Base-by-base conservation (phyloP, 2,797 vertebrate genomes). In the Tinamus major region DNA sequence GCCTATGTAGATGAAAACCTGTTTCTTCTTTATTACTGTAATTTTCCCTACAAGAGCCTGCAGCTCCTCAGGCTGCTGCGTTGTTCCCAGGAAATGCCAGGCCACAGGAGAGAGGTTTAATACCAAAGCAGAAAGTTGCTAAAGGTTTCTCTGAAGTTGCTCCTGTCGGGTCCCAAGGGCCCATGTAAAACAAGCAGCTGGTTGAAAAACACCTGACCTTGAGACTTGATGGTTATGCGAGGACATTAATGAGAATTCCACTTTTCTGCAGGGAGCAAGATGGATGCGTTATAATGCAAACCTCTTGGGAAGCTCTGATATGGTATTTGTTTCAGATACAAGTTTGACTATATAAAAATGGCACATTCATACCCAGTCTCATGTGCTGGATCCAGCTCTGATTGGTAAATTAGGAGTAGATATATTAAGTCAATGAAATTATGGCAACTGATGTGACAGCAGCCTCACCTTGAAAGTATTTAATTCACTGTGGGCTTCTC, bases 311-410 rank as follows among this genome's bases (percentile, higher is more conserved):
- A 87, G 64, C 68, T n/a, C 75, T 83, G 90, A 89, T 18, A 33
- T 29, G 63, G 49, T 68, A 46, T 96, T 96, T 95, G 93, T 92
- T 93, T 90, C 95, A 89, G 84, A 76, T 81, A 94, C 82, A 93
- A 96, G 93, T 87, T 81, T 79, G 87, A 27, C 84, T 90, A 33
- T 85, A 64, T 92, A 94, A 94, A 92, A 94, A 72, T 86, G 84
- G 89, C 83, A 90, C 71, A 56, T 86, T 56, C 70, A 62, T 78
- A 21, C 33, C 93, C 44, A 74, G 79, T 61, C 46, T 63, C 37
- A 31, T 5, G 27, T 85, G 68, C 62, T 4, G 20, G 76, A 88
- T 89, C 77, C 79, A 71, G 39, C 61, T 94, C 65, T 89, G 75
- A 69, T 84, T 89, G 89, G 69, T 90, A 95, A 95, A 95, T 95